These are phyloP conservation scores for Heteromyza rotundicornis DNA, from an alignment of 2,888 invertebrate genomes.

Conservation along the genomic window DNA sequence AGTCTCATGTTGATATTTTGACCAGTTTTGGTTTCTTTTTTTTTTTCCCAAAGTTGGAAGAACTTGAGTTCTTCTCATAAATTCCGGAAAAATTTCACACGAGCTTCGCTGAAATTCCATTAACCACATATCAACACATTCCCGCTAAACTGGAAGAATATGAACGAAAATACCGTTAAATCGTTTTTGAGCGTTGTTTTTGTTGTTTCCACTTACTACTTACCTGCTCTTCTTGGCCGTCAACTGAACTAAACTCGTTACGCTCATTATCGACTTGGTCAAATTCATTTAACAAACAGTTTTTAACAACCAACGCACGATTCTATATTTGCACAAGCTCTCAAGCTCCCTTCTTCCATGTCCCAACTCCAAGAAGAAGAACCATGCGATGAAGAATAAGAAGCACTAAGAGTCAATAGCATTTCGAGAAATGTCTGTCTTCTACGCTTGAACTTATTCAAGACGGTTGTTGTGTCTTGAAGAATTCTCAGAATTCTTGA, in stretches of 20 bases:
- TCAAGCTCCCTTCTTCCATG: too few relatives aligned
- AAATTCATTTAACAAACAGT: background rate
- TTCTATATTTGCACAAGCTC: background rate
- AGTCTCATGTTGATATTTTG: too few relatives aligned
- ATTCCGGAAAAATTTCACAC: too few relatives aligned
- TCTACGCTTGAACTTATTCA: background rate
- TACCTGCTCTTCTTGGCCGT: too few relatives aligned
- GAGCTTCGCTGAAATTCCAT: too few relatives aligned
- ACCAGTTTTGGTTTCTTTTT: too few relatives aligned
- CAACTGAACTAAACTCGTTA: too few relatives aligned
- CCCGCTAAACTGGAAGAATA: background rate
- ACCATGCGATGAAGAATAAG: background rate
- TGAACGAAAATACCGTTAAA: background rate
- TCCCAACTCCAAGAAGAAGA: too few relatives aligned
- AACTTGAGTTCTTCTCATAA: too few relatives aligned
- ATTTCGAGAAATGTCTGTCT: background rate
- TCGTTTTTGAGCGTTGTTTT: background rate
- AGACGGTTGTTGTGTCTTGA: conserved; percentile 30
- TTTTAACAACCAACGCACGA: background rate
- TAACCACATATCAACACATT: too few relatives aligned
- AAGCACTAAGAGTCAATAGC: background rate
- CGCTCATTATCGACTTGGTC: conserved; percentile 4
- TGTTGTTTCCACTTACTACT: background rate
- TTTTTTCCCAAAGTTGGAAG: too few relatives aligned
- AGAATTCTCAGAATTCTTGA: conserved; percentile 55